Evolutionary conservation across 2,113 vertebrate genomes (phyloP), one percentile per base, ranked within the genome.

Genomic region (Brachirus orientalis): DNA sequence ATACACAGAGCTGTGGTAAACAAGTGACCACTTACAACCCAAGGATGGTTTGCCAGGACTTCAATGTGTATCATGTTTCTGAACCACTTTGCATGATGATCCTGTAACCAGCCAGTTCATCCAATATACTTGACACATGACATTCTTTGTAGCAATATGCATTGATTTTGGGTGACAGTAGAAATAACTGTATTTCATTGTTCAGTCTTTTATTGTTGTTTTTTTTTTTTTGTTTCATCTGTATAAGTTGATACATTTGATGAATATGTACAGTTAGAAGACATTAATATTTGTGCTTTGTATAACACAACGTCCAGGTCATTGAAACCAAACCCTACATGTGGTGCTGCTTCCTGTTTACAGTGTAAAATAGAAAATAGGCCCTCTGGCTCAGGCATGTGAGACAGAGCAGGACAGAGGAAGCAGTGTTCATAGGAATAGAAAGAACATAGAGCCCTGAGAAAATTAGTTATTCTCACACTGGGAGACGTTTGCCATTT

Each of bases 281-380:
- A 71, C 37, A 37, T 36, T 8, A 0, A 63, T 57, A 47, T 63
- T 61, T 51, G 37, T 62, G 9, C 2, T 38, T 41, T 63, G 14
- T 75, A 75, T 85, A 86, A 85, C 66, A 75, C 55, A 87, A 86
- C 72, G 86, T 85, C 80, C 63, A 90, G 75, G 67, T 40, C 44
- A 64, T 48, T 87, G 84, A 69, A 90, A 89, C 70, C 77, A 68
- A 84, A 72, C 67, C 81, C 70, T 60, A 35, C 72, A 64, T 71
- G 67, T 35, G 2, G 54, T 65, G 63, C 74, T 64, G 52, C 63
- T 90, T 89, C 82, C 82, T 91, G 85, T 89, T 84, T 88, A 69
- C 75, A 63, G 86, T 91, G 72, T 89, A 89, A 87, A 79, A 87
- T 85, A 67, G 79, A 92, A 80, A 82, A 89, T 69, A 60, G 68